Percentiles rank a stretch among this genome's conserved stretches.
Evolutionary conservation across 2,113 vertebrate species (phyloP).

Genomic region (Parus major): DNA sequence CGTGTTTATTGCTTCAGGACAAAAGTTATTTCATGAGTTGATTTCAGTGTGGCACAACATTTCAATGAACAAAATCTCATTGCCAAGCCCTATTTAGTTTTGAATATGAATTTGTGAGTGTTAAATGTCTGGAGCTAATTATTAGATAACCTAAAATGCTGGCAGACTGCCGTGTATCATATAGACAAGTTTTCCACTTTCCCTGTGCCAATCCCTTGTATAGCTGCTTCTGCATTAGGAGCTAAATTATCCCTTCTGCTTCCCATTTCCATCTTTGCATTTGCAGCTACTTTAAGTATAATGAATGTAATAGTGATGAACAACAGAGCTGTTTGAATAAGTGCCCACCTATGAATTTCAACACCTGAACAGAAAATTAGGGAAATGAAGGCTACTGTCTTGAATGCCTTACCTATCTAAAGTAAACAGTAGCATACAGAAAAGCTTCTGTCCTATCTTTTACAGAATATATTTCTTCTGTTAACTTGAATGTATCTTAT

Average conservation of each 20-base stretch:
- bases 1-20: conserved; percentile 7
- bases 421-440: not conserved
- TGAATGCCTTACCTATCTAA: not conserved
- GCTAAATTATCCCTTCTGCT: not conserved
- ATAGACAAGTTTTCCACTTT: not conserved
- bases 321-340: not conserved
- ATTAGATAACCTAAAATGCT: not conserved
- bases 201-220: not conserved
- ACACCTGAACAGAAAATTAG: not conserved
- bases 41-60: not conserved
- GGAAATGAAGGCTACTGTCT: not conserved
- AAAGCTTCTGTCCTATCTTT: not conserved
- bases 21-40: not conserved
- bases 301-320: not conserved
- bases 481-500: not conserved
- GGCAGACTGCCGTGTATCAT: not conserved
- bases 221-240: not conserved
- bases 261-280: not conserved
- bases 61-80: not conserved
- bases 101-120: not conserved
- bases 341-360: not conserved
- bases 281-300: not conserved
- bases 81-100: not conserved
- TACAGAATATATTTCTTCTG: not conserved
- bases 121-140: not conserved